Percentiles rank a stretch among this genome's conserved stretches.
phyloP scores from a whole-genome alignment of 2,113 vertebrate species.

The Ursus arctos region DNA sequence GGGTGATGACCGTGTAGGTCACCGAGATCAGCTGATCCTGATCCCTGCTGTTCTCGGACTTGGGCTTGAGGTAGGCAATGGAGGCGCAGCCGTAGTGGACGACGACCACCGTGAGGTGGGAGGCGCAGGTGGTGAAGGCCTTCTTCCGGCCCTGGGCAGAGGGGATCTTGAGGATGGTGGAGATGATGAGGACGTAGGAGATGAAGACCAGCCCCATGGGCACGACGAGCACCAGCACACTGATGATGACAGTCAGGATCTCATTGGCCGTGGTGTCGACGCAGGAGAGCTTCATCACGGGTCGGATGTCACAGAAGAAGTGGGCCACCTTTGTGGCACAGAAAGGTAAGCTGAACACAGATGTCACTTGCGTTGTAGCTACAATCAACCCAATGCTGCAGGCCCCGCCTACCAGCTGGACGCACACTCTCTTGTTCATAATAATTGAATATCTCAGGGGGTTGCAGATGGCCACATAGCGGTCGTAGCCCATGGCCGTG shows the following conservation, averaged over 20 bases:
- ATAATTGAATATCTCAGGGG: slow-evolving; percentile 59
- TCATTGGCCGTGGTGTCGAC: neutral
- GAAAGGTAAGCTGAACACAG: slow-evolving; percentile 57
- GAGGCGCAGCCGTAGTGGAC: neutral
- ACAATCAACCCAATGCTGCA: neutral
- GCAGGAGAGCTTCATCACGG: slow-evolving; percentile 51
- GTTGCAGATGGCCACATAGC: slow-evolving; percentile 45
- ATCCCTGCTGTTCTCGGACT: slow-evolving; percentile 1
- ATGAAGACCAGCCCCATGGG: slow-evolving; percentile 64
- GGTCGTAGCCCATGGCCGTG: slow-evolving; percentile 51
- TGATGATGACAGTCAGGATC: slow-evolving; percentile 1
- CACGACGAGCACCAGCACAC: neutral
- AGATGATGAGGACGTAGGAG: slow-evolving; percentile 50
- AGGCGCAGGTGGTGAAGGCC: slow-evolving; percentile 63
- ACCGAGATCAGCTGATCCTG: slow-evolving; percentile 48
- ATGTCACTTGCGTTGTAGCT: neutral
- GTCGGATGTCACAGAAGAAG: slow-evolving; percentile 58
- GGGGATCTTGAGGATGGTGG: slow-evolving; percentile 47
- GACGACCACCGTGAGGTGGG: slow-evolving; percentile 41
- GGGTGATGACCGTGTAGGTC: slow-evolving; percentile 39
- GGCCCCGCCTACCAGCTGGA: neutral
- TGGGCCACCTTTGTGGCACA: slow-evolving; percentile 57
- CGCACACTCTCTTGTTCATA: neutral
- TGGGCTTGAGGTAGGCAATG: slow-evolving; percentile 58
- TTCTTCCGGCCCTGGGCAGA: neutral